Evolutionary conservation across 2,888 invertebrate species (phyloP).

Genomic region (Schrankia costaestrigalis): DNA sequence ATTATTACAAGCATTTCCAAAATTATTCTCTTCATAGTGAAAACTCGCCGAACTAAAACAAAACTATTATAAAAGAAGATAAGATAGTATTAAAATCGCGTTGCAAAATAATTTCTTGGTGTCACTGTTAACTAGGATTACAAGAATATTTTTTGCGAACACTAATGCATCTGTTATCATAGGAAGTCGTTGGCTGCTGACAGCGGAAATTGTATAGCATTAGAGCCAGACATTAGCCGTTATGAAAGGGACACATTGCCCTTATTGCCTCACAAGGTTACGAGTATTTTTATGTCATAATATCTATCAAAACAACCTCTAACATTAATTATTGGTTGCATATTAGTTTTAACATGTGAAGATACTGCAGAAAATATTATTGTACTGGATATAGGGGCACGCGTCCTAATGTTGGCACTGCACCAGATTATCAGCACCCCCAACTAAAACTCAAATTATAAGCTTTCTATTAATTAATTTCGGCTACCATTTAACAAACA

Average conservation of each 20-base stretch:
- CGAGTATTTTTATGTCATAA: conserved; percentile 21
- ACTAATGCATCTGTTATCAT: conserved; percentile 53
- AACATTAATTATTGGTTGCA: conserved; percentile 16
- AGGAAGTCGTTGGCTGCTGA: conserved; percentile 51
- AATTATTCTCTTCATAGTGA: no score
- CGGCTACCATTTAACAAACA: no score
- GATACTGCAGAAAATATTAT: no score
- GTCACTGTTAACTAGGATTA: conserved; percentile 32
- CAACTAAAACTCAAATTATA: no score
- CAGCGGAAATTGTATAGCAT: conserved; percentile 66
- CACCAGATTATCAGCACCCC: no score
- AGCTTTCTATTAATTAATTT: no score
- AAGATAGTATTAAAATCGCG: conserved; percentile 20
- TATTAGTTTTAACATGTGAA: no score
- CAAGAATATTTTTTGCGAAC: conserved; percentile 44
- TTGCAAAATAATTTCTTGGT: conserved; percentile 29
- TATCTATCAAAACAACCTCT: conserved; percentile 26
- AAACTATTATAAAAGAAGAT: no score
- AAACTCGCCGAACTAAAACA: no score
- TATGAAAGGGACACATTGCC: conserved; percentile 54
- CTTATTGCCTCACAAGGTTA: conserved; percentile 27
- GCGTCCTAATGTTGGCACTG: no score
- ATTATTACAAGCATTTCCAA: no score
- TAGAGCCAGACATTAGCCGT: conserved; percentile 63
- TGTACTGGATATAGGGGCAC: no score